Evolutionary conservation across 1,140 invertebrate genomes (phyloP).

Genomic region (Scaptomyza graminum): DNA sequence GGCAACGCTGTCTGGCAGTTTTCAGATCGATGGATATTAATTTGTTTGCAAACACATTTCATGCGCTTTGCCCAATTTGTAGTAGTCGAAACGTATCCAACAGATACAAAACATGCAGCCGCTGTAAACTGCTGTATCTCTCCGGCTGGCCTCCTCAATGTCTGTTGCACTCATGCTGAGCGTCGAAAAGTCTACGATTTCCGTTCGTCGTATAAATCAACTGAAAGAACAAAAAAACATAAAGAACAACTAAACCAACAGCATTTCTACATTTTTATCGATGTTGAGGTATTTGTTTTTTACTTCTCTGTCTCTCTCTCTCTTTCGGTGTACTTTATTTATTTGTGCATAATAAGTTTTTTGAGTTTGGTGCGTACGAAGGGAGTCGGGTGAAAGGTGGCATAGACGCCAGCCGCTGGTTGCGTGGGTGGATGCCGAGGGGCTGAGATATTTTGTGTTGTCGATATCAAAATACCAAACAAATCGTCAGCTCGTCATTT

Average conservation of each 20-base stretch:
- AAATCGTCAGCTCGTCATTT: constrained; percentile 82
- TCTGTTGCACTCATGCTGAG: constrained; percentile 80
- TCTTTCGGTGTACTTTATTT: constrained; percentile 39
- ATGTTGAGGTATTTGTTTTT: constrained; percentile 26
- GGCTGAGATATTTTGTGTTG: constrained; percentile 47
- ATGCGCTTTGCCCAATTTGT: constrained; percentile 70
- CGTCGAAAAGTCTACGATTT: constrained; percentile 83
- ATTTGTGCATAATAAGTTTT: constrained; percentile 81
- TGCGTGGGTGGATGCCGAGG: constrained; percentile 31
- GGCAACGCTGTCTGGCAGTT: constrained; percentile 45
- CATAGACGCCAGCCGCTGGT: constrained; percentile 35
- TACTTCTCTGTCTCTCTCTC: too few relatives aligned
- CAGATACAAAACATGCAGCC: constrained; percentile 42
- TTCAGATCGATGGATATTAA: constrained; percentile 79
- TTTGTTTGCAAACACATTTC: constrained; percentile 82
- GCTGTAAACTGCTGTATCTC: constrained; percentile 20
- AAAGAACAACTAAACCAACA: constrained; percentile 46
- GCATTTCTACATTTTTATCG: constrained; percentile 77
- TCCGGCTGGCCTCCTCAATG: constrained; percentile 52
- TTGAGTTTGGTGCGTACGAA: constrained; percentile 35
- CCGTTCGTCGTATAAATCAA: constrained; percentile 79
- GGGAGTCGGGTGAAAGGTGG: not conserved
- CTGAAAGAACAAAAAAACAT: constrained; percentile 28
- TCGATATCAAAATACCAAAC: constrained; percentile 80
- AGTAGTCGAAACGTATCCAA: constrained; percentile 47